Evolutionary conservation across 2,797 vertebrate species (phyloP).

Genomic region (Melanotaenia parkinsoni): DNA sequence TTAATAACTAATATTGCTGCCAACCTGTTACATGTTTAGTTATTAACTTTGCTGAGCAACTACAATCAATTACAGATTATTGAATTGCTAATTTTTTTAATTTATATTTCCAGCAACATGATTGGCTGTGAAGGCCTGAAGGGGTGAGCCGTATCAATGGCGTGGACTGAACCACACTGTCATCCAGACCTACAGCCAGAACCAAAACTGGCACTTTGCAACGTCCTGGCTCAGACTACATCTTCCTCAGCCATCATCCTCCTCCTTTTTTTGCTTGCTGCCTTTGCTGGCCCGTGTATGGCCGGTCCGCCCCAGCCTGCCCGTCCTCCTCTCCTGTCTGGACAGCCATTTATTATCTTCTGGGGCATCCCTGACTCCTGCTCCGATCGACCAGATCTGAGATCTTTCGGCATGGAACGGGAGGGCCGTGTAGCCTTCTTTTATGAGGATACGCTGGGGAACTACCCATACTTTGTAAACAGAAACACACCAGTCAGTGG

Average conservation of each 20-base stretch:
- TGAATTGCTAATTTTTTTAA: neutral
- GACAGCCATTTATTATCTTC: conserved; percentile 84
- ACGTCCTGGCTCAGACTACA: conserved; percentile 21
- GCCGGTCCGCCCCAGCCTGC: conserved; percentile 71
- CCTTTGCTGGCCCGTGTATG: conserved; percentile 43
- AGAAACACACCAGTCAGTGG: conserved; percentile 75
- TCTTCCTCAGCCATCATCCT: conserved; percentile 19
- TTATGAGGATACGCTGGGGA: conserved; percentile 81
- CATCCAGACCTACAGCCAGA: conserved; percentile 45
- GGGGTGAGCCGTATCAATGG: conserved; percentile 70
- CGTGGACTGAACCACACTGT: conserved; percentile 51
- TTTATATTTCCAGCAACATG: conserved; percentile 70
- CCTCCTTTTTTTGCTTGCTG: conserved; percentile 52
- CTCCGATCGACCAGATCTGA: conserved; percentile 69
- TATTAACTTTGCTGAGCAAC: neutral
- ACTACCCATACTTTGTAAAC: conserved; percentile 81
- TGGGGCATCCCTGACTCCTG: conserved; percentile 84
- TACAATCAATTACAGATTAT: neutral
- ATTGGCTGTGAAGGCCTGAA: conserved; percentile 57
- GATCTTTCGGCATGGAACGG: conserved; percentile 78
- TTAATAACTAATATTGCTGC: neutral
- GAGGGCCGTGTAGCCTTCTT: conserved; percentile 81
- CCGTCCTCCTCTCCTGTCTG: conserved; percentile 78
- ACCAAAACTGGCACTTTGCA: conserved; percentile 20
- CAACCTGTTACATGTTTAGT: neutral